Evolutionary conservation across 2,113 vertebrate species (phyloP).

Genomic region (Mustela lutreola): DNA sequence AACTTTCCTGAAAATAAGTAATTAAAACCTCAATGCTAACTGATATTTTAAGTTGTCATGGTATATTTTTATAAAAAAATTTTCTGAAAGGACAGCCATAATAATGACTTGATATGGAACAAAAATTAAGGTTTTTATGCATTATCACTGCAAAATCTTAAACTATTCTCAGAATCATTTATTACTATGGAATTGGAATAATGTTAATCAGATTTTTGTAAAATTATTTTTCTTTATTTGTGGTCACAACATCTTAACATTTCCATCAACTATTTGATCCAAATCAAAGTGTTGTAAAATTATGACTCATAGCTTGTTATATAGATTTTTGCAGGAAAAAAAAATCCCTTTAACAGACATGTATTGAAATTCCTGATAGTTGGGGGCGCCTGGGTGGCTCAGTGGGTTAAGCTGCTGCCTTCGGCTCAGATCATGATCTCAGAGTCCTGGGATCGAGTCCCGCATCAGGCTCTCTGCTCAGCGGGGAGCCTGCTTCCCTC

Average conservation of each 20-base stretch:
- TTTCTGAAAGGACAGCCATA: neutral
- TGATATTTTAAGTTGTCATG: conserved; percentile 52
- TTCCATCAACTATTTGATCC: neutral
- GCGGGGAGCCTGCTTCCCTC: too few species aligned
- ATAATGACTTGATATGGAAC: neutral
- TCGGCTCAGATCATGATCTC: too few species aligned
- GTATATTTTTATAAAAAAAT: neutral
- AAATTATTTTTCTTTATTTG: neutral
- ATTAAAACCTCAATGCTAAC: conserved; percentile 15
- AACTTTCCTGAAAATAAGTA: conserved; percentile 19
- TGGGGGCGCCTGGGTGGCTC: too few species aligned
- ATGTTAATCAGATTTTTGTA: neutral
- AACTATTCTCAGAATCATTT: neutral
- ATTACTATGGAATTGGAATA: conserved; percentile 8
- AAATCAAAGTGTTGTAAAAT: conserved; percentile 23
- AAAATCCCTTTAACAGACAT: neutral
- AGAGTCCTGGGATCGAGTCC: too few species aligned
- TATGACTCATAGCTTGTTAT: neutral
- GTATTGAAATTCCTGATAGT: neutral
- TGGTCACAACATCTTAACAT: neutral
- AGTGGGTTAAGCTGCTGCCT: too few species aligned
- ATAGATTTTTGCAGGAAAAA: neutral
- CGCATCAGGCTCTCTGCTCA: too few species aligned
- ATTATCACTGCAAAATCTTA: neutral
- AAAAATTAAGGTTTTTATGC: neutral